A percentile compares a stretch with the other conserved stretches of the same genome.
phyloP scores from a whole-genome alignment of 1,140 invertebrate genomes.

The Cyclargus thomasi region DNA sequence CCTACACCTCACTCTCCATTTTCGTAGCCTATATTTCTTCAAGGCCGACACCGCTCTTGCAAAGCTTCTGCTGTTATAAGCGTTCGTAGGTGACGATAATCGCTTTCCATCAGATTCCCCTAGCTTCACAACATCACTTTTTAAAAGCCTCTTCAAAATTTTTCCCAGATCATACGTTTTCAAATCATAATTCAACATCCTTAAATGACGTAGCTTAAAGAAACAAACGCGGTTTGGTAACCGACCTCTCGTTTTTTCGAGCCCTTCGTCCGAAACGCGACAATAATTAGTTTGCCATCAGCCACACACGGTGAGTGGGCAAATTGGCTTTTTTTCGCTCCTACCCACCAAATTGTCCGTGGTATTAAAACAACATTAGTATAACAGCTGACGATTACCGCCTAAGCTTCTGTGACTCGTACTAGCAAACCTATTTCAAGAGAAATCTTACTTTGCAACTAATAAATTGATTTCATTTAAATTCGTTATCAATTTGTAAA shows the following conservation, averaged over 20 bases:
- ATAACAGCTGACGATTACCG: constrained; percentile 45
- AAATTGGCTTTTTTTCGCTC: constrained; percentile 52
- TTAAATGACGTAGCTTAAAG: background rate
- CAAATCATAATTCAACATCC: background rate
- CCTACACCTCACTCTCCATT: no score
- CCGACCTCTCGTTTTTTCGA: constrained; percentile 33
- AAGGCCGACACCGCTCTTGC: no score
- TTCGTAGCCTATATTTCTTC: no score
- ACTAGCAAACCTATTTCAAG: background rate
- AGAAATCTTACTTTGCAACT: background rate
- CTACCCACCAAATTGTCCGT: constrained; percentile 49
- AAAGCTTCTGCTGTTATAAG: no score
- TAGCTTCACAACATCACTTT: no score
- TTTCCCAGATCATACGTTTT: background rate
- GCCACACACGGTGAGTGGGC: constrained; percentile 52
- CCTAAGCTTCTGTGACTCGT: constrained; percentile 35
- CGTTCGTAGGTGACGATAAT: no score
- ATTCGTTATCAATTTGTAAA: background rate
- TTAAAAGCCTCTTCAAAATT: no score
- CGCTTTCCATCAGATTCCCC: no score
- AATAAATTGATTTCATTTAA: background rate
- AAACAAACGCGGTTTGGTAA: constrained; percentile 18
- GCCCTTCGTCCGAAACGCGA: constrained; percentile 41
- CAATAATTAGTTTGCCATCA: constrained; percentile 59
- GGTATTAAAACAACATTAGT: constrained; percentile 64